Percentiles rank a stretch among this genome's conserved stretches.
Evolutionary conservation across 2,797 vertebrate species (phyloP).

Genomic region (Gila robusta): DNA sequence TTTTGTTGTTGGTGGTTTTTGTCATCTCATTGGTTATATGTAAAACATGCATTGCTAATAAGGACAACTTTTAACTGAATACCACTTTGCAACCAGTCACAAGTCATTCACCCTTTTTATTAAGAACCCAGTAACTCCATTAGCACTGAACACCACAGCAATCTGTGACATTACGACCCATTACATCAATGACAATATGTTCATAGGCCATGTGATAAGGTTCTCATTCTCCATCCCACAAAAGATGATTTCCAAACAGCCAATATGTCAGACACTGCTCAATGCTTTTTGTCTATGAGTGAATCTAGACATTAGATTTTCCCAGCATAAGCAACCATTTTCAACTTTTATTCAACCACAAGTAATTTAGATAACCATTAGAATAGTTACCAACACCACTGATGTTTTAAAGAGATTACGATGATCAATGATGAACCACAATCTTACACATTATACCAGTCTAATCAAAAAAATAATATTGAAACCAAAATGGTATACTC

Average conservation of each 20-base stretch:
- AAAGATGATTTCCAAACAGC: slow-evolving; percentile 1
- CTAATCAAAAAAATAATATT: not conserved
- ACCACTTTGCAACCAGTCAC: slow-evolving; percentile 1
- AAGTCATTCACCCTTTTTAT: not conserved
- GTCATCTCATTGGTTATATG: not conserved
- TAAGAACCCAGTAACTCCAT: not conserved
- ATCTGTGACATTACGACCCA: not conserved
- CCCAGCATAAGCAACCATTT: slow-evolving; percentile 3
- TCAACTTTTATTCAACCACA: not conserved
- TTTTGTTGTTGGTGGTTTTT: not conserved
- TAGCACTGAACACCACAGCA: not conserved
- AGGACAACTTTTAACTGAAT: not conserved
- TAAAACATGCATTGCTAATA: not conserved
- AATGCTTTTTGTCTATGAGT: not conserved
- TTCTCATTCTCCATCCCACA: not conserved
- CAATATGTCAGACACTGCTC: not conserved
- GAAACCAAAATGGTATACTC: not conserved
- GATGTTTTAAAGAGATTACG: not conserved
- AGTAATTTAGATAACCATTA: slow-evolving; percentile 5
- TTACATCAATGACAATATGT: not conserved
- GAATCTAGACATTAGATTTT: not conserved
- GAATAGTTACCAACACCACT: slow-evolving; percentile 1
- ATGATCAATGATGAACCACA: not conserved
- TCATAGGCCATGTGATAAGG: not conserved
- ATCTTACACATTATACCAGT: not conserved